A percentile compares a stretch with the other conserved stretches of the same genome.
phyloP scores from a whole-genome alignment of 2,113 vertebrate species.

The Trogon melanurus region DNA sequence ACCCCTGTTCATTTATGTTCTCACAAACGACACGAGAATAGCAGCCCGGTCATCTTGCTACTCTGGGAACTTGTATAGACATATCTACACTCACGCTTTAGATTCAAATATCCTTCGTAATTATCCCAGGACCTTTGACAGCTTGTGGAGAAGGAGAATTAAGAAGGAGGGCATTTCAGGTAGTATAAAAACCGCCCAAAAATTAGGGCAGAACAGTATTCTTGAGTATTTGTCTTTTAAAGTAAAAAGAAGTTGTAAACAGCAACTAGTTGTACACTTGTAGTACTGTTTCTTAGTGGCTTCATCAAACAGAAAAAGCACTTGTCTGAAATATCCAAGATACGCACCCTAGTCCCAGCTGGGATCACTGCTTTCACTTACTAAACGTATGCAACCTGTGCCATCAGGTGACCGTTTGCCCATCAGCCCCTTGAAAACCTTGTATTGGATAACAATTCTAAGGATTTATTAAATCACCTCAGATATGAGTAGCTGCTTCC shows the following conservation, averaged over 20 bases:
- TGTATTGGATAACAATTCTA: conserved; percentile 43
- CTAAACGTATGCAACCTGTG: neutral
- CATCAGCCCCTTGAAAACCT: conserved; percentile 25
- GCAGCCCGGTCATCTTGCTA: neutral
- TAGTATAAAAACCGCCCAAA: neutral
- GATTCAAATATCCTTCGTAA: neutral
- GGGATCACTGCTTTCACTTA: neutral
- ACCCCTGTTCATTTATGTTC: neutral
- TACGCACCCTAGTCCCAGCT: neutral
- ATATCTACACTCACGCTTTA: neutral
- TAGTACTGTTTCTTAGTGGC: neutral
- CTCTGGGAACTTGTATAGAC: neutral
- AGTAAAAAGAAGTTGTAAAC: neutral
- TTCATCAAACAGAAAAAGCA: neutral
- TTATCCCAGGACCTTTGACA: neutral
- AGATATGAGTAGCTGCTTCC: conserved; percentile 5
- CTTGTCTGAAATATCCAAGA: neutral
- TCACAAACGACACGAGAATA: neutral
- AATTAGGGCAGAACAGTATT: neutral
- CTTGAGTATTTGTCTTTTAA: neutral
- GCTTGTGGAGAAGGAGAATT: neutral
- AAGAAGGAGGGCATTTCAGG: neutral
- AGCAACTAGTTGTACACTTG: neutral
- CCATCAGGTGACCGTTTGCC: neutral
- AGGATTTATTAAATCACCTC: conserved; percentile 42